Base-by-base conservation (phyloP, 2,888 invertebrate genomes). In the Hecatera dysodea region DNA sequence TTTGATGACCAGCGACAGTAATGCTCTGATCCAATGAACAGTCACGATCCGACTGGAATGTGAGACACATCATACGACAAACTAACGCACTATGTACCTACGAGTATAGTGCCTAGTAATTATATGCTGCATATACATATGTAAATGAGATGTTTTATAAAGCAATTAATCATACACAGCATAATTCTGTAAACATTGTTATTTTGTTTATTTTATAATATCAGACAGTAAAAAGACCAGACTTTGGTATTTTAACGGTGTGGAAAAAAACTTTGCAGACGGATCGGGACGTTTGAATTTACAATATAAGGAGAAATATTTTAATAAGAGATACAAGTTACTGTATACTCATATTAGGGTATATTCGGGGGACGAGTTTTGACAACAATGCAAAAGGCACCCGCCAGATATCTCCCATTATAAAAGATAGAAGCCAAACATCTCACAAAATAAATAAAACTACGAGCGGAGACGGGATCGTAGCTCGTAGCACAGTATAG, bases 21-120 rank as follows among this genome's bases (percentile, higher is more conserved):
- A 85, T 74, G 27, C 80, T 66, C 65, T 33, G 44, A 75, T 79
- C 72, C 55, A 48, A 79, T 82, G 75, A 67, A 52, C 53, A 69
- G 75, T 62, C 84, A 84, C 84, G 85, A 72, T 33, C 74, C 53
- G 33, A 27, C 63, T 60, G 46, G 29, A 57, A 33, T 24, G 46
- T 3, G 50, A 46, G 42, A 60, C 48, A 27, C 36, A 52, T 27
- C 22, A 22, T 15, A 55, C 15, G 0, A 44, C 44, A 19, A 22
- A 44, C 27, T n/a, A n/a, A 48, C 42, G 53, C 56, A 33, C 12
- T 27, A 24, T 8, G 15, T 39, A 6, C 12, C 39, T 22, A 24
- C n/a, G n/a, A n/a, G n/a, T n/a, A 33, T 36, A 36, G 9, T 36
- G 36, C 15, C 36, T 22, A 24, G 17, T 52, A 36, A 52, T 57